Evolutionary conservation across 2,888 invertebrate genomes (phyloP), one percentile per base, ranked within the genome.

Genomic region (Tipula unca): DNA sequence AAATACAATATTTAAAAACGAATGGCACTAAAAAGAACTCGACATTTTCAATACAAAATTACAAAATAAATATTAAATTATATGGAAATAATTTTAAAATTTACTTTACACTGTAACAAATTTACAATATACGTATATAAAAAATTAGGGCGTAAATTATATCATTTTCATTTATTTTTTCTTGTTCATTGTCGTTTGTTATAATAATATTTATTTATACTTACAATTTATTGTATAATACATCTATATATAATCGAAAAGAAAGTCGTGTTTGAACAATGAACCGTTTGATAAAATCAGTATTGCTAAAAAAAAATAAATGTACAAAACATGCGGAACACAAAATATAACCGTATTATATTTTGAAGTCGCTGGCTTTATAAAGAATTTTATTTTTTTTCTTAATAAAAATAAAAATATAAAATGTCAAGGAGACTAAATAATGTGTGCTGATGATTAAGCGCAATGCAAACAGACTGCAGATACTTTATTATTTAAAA

Each of bases 91-190:
- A 54, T 69, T 25, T 69, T 25, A 69, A 25, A 69, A 48, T 48
- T 48, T 48, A 48, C 48, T 48, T 17, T 17, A 48, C n/a, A n/a
- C 48, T 48, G 48, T 48, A 48, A 48, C 48, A n/a, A 48, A 48
- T 48, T 48, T 48, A 48, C 48, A n/a, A 48, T 48, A 17, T 48
- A n/a, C n/a, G 17, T 17, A 48, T 6, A 48, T 48, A 48, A 48
- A n/a, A 48, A 48, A 69, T 69, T 69, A 69, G 69, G 69, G 69
- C 69, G 69, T 69, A 69, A 69, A 69, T 69, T 69, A 69, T 25
- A 69, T 69, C 69, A 69, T 69, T 69, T 25, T 25, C 5, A 25
- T 48, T 20, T 17, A 3, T 48, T 48, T 48, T 17, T 4, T 32
- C 32, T 3, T 32, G 0, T 17, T 48, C 39, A 13, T 48, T 6